Percentiles rank a stretch among this genome's conserved stretches.
These are phyloP conservation scores for Acanthornis magna DNA, from an alignment of 2,797 vertebrate species.

Conservation along the genomic window DNA sequence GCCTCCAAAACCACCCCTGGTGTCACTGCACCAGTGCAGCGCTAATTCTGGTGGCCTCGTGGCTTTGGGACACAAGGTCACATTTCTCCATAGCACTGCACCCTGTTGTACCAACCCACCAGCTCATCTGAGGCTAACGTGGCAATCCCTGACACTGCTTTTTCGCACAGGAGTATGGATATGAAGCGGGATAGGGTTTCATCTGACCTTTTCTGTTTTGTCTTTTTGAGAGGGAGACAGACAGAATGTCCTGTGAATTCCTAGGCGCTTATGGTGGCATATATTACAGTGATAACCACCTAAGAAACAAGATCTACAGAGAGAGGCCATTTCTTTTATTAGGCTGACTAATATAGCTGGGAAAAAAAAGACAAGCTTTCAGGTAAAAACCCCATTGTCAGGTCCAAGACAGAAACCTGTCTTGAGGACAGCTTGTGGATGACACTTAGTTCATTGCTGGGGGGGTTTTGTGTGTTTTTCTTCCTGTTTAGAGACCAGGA, in stretches of 20 bases:
- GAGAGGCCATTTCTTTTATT: background rate
- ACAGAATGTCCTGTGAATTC: background rate
- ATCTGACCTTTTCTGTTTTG: background rate
- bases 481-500: background rate
- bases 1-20: background rate
- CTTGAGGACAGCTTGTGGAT: background rate
- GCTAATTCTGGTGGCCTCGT: accelerated
- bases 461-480: accelerated
- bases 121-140: accelerated
- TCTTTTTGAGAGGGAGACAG: background rate
- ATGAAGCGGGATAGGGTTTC: background rate
- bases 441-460: background rate
- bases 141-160: background rate
- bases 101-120: background rate
- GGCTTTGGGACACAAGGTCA: background rate
- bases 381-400: background rate
- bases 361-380: background rate
- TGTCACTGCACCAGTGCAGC: accelerated
- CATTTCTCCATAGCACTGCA: background rate
- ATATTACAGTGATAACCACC: background rate
- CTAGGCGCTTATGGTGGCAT: background rate
- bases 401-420: background rate
- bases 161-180: background rate
- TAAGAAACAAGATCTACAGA: background rate
- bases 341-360: background rate